phyloP scores from a whole-genome alignment of 2,888 invertebrate genomes.

The Dichetophora obliterata region DNA sequence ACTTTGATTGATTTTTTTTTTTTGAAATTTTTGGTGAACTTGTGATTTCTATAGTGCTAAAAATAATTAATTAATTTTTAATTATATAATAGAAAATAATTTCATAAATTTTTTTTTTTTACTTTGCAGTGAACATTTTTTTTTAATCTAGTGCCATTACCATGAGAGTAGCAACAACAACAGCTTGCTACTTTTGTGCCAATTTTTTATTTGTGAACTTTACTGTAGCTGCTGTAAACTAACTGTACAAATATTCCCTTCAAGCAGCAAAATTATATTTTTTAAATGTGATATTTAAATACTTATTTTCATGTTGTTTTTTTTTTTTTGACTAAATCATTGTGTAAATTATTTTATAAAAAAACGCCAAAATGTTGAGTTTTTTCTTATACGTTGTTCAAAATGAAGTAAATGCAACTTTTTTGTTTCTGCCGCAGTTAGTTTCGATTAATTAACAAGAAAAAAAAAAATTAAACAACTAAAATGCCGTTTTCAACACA shows the following conservation, averaged over 20 bases:
- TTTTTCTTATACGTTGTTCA: neutral
- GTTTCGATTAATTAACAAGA: conserved; percentile 12
- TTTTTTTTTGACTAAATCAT: conserved; percentile 32
- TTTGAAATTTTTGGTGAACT: conserved; percentile 10
- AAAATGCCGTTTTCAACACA: conserved; percentile 33
- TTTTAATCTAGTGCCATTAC: neutral
- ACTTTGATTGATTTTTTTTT: neutral
- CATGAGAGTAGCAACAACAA: too few relatives aligned
- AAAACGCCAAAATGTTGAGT: conserved; percentile 3
- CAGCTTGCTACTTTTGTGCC: too few relatives aligned
- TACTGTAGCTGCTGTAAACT: neutral
- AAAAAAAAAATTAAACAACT: conserved; percentile 8
- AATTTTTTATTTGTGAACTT: too few relatives aligned
- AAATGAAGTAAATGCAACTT: conserved; percentile 27
- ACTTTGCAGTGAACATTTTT: neutral
- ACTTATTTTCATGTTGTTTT: conserved; percentile 36
- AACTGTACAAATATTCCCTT: neutral
- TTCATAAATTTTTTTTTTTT: neutral
- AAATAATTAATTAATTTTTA: neutral
- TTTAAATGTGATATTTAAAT: conserved; percentile 24
- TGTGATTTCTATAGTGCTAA: conserved; percentile 12
- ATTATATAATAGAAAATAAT: neutral
- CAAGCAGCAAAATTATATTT: too few relatives aligned
- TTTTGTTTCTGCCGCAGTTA: conserved; percentile 32
- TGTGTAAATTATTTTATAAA: conserved; percentile 9